A percentile compares a stretch with the other conserved stretches of the same genome.
These are phyloP conservation scores for Brachylomia viminalis DNA, from an alignment of 2,888 invertebrate species.

Conservation along the genomic window DNA sequence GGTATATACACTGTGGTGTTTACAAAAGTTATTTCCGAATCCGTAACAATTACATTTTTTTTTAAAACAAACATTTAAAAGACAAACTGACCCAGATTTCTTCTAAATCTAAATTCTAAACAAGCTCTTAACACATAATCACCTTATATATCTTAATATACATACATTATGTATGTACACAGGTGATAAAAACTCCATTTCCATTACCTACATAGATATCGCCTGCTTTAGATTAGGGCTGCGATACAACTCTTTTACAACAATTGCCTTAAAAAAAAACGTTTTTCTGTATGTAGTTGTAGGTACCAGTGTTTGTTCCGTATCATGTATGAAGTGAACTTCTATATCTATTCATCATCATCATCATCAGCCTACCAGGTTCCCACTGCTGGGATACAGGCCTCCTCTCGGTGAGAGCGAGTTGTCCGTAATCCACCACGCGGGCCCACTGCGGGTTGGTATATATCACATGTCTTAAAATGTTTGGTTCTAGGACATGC, in stretches of 20 bases:
- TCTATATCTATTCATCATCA: too few species aligned
- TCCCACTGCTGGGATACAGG: too few species aligned
- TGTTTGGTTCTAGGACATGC: too few species aligned
- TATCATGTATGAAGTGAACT: too few species aligned
- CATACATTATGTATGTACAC: conserved; percentile 26
- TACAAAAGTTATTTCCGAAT: background rate
- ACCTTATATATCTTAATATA: conserved; percentile 33
- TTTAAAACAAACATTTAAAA: background rate
- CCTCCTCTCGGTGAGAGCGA: too few species aligned
- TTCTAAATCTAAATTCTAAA: conserved; percentile 8
- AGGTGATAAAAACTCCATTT: conserved; percentile 67
- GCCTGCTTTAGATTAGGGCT: conserved; percentile 43
- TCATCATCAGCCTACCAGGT: too few species aligned
- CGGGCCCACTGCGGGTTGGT: too few species aligned
- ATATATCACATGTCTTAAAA: too few species aligned
- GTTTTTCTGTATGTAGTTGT: too few species aligned
- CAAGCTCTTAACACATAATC: conserved; percentile 23
- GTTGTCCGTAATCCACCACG: too few species aligned
- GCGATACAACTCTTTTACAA: background rate
- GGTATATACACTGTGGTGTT: background rate
- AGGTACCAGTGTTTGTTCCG: too few species aligned
- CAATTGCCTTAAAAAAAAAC: background rate
- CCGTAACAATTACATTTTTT: background rate
- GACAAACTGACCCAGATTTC: conserved; percentile 7
- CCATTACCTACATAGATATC: conserved; percentile 71